Evolutionary conservation across 1,140 invertebrate genomes (phyloP), one percentile per base, ranked within the genome.

Genomic region (Centruroides vittatus): DNA sequence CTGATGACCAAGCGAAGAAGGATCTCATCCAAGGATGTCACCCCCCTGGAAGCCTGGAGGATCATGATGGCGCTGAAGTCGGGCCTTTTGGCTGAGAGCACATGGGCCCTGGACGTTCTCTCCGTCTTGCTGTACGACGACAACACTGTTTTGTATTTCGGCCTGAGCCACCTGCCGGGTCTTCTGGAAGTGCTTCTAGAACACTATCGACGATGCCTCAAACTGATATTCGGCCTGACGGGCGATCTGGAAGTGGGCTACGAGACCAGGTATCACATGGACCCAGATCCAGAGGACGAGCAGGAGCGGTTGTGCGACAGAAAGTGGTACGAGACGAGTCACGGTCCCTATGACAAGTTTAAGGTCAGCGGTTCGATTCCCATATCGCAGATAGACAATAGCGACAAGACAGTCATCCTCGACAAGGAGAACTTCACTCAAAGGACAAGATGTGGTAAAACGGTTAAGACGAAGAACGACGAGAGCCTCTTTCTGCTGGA

Each of bases 31-130:
- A 76, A 81, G 23, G 94, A 99, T 72, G 83, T 98, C 8, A 34
- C 50, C 35, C 87, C 88, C 3, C 83, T 97, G 5, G 95, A 98
- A 74, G 89, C 93, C 47, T 98, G 94, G 93, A 81, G 93, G 65
- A 82, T 99, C 55, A 90, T 98, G 81, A 98, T 99, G 95, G 84
- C 91, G 62, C 81, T 99, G 68, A 87, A 94, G 68, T 97, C 90
- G 12, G 96, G 93, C 23, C 80, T 98, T 54, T 76, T 98, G 48
- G 88, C 93, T 3, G 97, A 99, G 76, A 93, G 89, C 58, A 93
- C 88, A 58, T 99, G 94, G 90, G 95, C 96, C 23, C 76, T 95
- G 50, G 92, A 94, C 74, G 85, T 92, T 55, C 79, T 94, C 51
- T 92, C 92, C 73, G 86, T 94, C 66, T 79, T 94, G n/a, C 77